Conservation (phyloP, 2,888 invertebrate species). For the Cantharis rustica region DNA sequence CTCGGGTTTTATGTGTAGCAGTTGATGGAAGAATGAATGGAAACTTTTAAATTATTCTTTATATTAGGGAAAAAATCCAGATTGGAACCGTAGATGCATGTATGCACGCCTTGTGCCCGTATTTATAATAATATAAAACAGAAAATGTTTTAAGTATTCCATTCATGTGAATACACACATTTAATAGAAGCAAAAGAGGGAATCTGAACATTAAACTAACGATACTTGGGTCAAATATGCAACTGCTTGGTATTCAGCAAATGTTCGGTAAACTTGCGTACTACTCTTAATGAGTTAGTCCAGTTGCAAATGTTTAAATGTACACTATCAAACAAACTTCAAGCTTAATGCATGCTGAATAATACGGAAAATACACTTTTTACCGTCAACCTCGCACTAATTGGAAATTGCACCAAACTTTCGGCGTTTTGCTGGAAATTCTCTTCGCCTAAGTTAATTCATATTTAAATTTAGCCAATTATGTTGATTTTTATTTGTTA, state of each 20-base stretch:
- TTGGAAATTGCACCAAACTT: background rate
- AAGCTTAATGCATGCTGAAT: background rate
- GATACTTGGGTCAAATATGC: slow-evolving; percentile 45
- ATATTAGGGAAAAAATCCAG: background rate
- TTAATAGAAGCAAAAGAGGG: slow-evolving; percentile 44
- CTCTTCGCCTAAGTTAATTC: background rate
- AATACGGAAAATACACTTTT: background rate
- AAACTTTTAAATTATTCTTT: background rate
- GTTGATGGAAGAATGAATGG: background rate
- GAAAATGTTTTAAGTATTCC: slow-evolving; percentile 38
- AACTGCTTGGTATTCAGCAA: slow-evolving; percentile 44
- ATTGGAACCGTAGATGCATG: background rate
- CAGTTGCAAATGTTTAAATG: slow-evolving; percentile 30
- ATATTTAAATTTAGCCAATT: background rate
- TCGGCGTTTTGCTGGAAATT: background rate
- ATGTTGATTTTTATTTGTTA: background rate
- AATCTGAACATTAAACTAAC: slow-evolving; percentile 47
- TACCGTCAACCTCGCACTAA: background rate
- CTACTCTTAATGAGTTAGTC: slow-evolving; percentile 44
- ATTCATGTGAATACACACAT: slow-evolving; percentile 36
- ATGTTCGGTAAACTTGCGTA: slow-evolving; percentile 48
- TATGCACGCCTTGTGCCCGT: background rate
- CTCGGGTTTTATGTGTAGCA: background rate
- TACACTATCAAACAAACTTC: background rate
- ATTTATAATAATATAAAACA: slow-evolving; percentile 8